Conservation (phyloP, 2,888 invertebrate species). For the Bedellia somnulentella region DNA sequence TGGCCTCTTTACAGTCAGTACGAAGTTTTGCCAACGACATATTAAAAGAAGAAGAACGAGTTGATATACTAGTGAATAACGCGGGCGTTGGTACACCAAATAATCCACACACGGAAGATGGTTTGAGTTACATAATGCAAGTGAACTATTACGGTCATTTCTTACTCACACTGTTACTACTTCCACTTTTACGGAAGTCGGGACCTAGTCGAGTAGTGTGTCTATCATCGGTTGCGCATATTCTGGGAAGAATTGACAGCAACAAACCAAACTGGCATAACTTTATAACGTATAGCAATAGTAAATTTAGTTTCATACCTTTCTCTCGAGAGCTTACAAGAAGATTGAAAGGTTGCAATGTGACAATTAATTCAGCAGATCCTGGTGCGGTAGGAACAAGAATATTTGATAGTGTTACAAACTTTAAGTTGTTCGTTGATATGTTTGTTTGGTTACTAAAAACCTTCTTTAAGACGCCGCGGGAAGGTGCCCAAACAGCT, state of each 20-base stretch:
- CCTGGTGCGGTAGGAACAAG: slow-evolving; percentile 82
- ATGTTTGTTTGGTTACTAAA: slow-evolving; percentile 65
- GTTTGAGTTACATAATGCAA: slow-evolving; percentile 84
- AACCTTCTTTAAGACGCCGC: slow-evolving; percentile 64
- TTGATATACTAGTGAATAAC: slow-evolving; percentile 87
- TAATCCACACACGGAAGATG: slow-evolving; percentile 70
- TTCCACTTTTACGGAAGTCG: slow-evolving; percentile 75
- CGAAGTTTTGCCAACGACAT: slow-evolving; percentile 80
- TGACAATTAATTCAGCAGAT: slow-evolving; percentile 79
- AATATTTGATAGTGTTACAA: slow-evolving; percentile 62
- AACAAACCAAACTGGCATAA: slow-evolving; percentile 56
- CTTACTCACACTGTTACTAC: slow-evolving; percentile 83
- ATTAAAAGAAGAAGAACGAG: slow-evolving; percentile 65
- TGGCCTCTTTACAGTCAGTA: slow-evolving; percentile 74
- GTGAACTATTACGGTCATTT: slow-evolving; percentile 94
- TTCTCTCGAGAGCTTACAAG: slow-evolving; percentile 72
- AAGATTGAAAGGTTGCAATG: slow-evolving; percentile 62
- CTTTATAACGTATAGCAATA: slow-evolving; percentile 55
- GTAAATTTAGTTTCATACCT: slow-evolving; percentile 74
- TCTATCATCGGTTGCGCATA: slow-evolving; percentile 76
- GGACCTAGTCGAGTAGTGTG: slow-evolving; percentile 75
- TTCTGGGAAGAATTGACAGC: slow-evolving; percentile 67
- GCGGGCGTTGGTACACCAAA: slow-evolving; percentile 75
- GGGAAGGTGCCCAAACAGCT: slow-evolving; percentile 72
- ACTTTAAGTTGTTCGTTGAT: slow-evolving; percentile 31